Base-by-base conservation (phyloP, 2,113 vertebrate species). In the Paedocypris sp. region DNA sequence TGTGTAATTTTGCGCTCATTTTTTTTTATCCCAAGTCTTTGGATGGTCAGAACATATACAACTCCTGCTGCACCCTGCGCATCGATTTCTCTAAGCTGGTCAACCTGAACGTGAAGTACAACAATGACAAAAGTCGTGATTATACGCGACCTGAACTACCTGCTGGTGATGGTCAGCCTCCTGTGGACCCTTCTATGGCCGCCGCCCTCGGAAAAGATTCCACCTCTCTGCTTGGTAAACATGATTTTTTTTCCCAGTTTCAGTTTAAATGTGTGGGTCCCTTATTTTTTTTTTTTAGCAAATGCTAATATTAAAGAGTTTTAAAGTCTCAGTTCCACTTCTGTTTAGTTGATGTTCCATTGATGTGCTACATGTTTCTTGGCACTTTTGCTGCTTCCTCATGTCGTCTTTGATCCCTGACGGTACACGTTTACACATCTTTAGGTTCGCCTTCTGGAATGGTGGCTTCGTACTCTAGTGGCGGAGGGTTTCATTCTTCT, bases 41-140 rank as follows among this genome's bases (percentile, higher is more conserved):
- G 77, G 94, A 98, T 72, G 94, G 94, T 75, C 94, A 98, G 77
- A 97, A 98, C 83, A 98, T 98, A 77, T 98, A 98, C 74, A 98
- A 98, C 79, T 93, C 93, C 48, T 98, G 94, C 82, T 98, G 94
- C 77, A 98, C 94, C 5, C 84, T 98, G 64, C 88, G 94, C 71
- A 97, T 98, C 77, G 94, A 97, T 85, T 98, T 97, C 87, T 97
- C 94, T 75, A 98, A 98, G 82, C 81, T 98, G 84, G 92, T 98
- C 79, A 97, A 93, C 80, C 88, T 98, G 75, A 98, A 98, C 54
- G 94, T 98, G 46, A 98, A 98, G 74, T 98, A 98, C 85, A 98
- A 98, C 87, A 98, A 98, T 0, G 94, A 98, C 75, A 98, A 98
- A 83, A 98, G 94, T 77, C 89, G 94, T 53, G 94, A 98, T 79